Evolutionary conservation across 92 coral and sea anemone species (phyloP), one percentile per base, ranked within the genome.

Genomic region (Umimayanthus chanpuru): DNA sequence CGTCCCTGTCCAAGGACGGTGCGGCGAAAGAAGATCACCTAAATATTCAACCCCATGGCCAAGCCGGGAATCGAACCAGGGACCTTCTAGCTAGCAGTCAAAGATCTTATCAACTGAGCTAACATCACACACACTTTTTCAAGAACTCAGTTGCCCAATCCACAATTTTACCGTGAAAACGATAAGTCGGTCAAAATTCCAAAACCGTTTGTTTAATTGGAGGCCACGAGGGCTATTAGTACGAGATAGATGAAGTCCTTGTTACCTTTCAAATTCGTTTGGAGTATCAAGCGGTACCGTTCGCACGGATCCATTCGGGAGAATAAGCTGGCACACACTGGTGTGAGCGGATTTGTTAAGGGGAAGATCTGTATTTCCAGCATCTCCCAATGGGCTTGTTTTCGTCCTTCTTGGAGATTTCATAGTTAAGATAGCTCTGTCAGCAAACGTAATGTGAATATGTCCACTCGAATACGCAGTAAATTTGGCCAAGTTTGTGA

Each of bases 391-490:
- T 14, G 20, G 39, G 29, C 66, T 47, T 30, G 78, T 43, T 61
- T 78, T 76, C 4, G 55, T 23, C 25, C 71, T 79, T 50, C 75
- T 85, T 56, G 80, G 76, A 29, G 90, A 39, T 65, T 71, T 81
- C 44, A 92, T 88, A 73, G 93, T 92, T n/a, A 96, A 89, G n/a
- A 95, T 88, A 55, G 98, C 86, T 81, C 98, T 93, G 91, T 96
- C 98, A 72, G 86, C 88, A 87, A 96, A 96, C 36, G 89, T 92
- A 23, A 92, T 85, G 72, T 82, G 95, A 44, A 96, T 88, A 81
- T 88, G 90, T 49, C 98, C 98, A 88, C 92, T 95, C 29, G 96
- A 95, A 88, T 92, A 93, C 28, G 93, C 98, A 86, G 89, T 93
- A 88, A 96, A 96, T 43, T 90, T 85, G 30, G 98, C 98, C 41